A percentile compares a stretch with the other conserved stretches of the same genome.
phyloP scores from a whole-genome alignment of 2,797 vertebrate genomes.

The Coregonus ussuriensis region DNA sequence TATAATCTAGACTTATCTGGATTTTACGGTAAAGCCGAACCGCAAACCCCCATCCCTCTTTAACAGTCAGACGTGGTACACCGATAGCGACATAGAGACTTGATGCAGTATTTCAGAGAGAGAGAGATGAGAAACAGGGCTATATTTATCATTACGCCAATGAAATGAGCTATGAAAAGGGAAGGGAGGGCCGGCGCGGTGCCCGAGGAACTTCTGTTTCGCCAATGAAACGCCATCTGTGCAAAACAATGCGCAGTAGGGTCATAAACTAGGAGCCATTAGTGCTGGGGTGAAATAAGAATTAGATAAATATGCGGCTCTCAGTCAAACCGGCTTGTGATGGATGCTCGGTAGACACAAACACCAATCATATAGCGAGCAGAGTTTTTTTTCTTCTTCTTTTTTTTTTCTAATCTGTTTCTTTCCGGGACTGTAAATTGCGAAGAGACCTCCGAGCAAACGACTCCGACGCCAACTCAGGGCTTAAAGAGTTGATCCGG shows the following conservation, averaged over 20 bases:
- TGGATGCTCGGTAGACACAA: constrained; percentile 59
- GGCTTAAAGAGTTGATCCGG: constrained; percentile 69
- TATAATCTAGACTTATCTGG: constrained; percentile 52
- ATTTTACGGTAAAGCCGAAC: constrained; percentile 69
- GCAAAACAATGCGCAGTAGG: constrained; percentile 70
- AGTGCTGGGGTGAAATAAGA: constrained; percentile 66
- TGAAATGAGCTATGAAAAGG: constrained; percentile 81
- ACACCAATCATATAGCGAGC: constrained; percentile 61
- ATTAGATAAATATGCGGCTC: constrained; percentile 76
- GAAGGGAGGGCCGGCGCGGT: constrained; percentile 70
- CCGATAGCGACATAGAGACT: constrained; percentile 55
- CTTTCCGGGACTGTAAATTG: constrained; percentile 56
- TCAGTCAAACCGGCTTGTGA: constrained; percentile 67
- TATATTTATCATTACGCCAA: constrained; percentile 86
- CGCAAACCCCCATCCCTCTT: constrained; percentile 13
- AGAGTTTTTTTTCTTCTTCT: too few species aligned
- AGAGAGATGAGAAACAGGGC: constrained; percentile 73
- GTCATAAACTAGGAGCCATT: constrained; percentile 76
- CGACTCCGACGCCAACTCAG: constrained; percentile 48
- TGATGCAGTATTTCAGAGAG: constrained; percentile 75
- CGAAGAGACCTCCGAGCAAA: constrained; percentile 58
- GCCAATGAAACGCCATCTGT: constrained; percentile 75
- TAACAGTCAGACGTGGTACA: neutral
- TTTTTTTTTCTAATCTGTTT: constrained; percentile 44
- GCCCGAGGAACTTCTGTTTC: constrained; percentile 66